These are phyloP conservation scores for Fopius arisanus DNA, from an alignment of 1,140 invertebrate species.

Conservation along the genomic window DNA sequence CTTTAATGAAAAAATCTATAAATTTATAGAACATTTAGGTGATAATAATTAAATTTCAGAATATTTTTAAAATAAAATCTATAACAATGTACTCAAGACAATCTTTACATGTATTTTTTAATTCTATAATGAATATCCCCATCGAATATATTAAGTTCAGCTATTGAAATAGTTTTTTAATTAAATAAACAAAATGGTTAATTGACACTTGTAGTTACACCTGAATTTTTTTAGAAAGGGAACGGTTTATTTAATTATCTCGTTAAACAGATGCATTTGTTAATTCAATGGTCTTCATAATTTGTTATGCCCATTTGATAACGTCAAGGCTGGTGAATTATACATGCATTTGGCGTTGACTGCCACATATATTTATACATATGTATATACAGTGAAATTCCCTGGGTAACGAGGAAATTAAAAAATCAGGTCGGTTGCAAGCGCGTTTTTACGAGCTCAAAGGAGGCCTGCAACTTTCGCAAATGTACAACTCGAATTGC, in stretches of 20 bases:
- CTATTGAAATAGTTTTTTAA: too few species aligned
- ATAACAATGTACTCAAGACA: too few species aligned
- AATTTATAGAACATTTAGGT: neutral
- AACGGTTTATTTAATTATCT: neutral
- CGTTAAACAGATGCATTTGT: neutral
- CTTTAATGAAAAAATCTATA: neutral
- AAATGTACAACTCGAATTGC: neutral
- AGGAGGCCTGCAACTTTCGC: neutral
- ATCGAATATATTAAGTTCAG: too few species aligned
- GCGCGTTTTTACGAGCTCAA: constrained; percentile 6
- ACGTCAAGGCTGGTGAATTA: neutral
- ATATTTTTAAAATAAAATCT: too few species aligned
- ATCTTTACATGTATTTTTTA: too few species aligned
- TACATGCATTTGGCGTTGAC: neutral
- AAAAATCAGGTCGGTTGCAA: constrained; percentile 1
- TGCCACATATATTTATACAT: neutral
- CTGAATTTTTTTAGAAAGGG: too few species aligned
- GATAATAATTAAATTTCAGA: too few species aligned
- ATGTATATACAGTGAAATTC: neutral
- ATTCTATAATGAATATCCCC: too few species aligned
- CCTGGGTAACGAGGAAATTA: neutral
- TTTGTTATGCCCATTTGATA: neutral
- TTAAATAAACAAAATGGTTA: too few species aligned
- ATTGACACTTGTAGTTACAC: too few species aligned
- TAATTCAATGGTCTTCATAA: neutral